Conservation (phyloP, 2,797 vertebrate species). For the Bufotes viridis region DNA sequence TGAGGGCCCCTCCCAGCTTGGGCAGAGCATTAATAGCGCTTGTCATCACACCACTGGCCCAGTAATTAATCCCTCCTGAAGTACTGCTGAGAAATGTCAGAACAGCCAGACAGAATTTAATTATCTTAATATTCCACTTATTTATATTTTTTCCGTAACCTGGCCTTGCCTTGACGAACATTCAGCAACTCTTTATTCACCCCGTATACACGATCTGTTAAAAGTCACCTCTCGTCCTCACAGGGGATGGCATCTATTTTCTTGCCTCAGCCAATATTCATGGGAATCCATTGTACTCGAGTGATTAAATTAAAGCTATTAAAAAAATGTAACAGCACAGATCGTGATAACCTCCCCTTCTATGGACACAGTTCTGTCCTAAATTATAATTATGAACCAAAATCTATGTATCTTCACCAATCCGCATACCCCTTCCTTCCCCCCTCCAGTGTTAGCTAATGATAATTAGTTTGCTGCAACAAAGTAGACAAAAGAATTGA, state of each 20-base stretch:
- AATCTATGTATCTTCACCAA: too few relatives aligned
- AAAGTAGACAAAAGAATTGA: too few relatives aligned
- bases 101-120: slow-evolving; percentile 61
- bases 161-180: neutral
- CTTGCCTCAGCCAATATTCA: neutral
- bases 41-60: slow-evolving; percentile 59
- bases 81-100: slow-evolving; percentile 60
- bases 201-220: neutral
- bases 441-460: too few relatives aligned
- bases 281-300: too few relatives aligned
- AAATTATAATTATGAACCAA: too few relatives aligned
- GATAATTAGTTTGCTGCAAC: too few relatives aligned
- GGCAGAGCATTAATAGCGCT: slow-evolving; percentile 59
- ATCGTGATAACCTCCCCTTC: neutral
- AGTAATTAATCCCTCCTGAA: slow-evolving; percentile 61
- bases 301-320: neutral
- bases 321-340: neutral
- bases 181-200: slow-evolving; percentile 23
- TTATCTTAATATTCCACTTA: slow-evolving; percentile 62
- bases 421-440: too few relatives aligned
- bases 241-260: neutral
- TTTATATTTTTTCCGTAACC: slow-evolving; percentile 44
- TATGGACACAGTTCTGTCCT: neutral
- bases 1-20: slow-evolving; percentile 48
- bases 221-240: slow-evolving; percentile 10